Conservation (phyloP, 1,140 invertebrate genomes). For the Reticulitermes speratus region DNA sequence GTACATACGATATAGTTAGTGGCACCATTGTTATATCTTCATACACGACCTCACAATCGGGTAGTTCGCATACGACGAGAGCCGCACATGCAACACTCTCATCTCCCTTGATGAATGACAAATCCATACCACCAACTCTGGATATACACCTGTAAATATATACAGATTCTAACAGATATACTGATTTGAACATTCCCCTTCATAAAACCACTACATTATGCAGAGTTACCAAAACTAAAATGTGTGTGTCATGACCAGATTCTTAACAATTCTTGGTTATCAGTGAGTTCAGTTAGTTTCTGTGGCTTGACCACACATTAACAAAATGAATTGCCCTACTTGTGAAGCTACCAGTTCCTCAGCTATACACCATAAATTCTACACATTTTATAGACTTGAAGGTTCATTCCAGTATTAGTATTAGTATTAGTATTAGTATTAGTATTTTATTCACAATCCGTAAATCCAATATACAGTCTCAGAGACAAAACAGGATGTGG, state of each 20-base stretch:
- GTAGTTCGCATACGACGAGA: background rate
- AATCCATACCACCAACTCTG: background rate
- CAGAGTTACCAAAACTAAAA: background rate
- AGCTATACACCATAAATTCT: no score
- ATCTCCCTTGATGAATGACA: slow-evolving; percentile 5
- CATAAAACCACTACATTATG: background rate
- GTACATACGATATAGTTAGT: background rate
- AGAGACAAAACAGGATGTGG: no score
- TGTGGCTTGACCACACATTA: no score
- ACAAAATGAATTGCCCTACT: no score
- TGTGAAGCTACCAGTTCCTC: no score
- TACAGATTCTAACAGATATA: background rate
- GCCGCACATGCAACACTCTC: background rate
- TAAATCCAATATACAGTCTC: no score
- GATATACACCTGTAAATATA: background rate
- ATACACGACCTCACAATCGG: background rate
- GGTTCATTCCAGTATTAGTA: no score
- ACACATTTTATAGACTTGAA: no score
- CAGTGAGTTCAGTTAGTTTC: no score
- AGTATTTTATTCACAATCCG: no score
- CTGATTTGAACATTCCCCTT: no score
- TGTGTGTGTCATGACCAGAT: background rate
- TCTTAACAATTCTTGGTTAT: background rate
- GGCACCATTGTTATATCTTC: slow-evolving; percentile 3
- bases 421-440: no score